A percentile compares a stretch with the other conserved stretches of the same genome.
These are phyloP conservation scores for Eilema depressum DNA, from an alignment of 2,888 invertebrate species.

Conservation along the genomic window DNA sequence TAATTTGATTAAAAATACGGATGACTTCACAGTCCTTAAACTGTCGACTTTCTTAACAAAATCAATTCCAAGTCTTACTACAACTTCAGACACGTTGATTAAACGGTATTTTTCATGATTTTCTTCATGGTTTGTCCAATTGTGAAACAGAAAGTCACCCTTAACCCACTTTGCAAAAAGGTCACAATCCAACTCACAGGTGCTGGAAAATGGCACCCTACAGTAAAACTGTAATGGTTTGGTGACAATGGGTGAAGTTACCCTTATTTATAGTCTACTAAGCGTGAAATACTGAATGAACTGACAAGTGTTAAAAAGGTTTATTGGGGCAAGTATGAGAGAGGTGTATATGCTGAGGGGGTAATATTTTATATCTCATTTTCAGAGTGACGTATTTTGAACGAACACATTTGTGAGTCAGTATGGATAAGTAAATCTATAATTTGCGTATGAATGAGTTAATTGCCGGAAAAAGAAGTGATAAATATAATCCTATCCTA, in stretches of 20 bases:
- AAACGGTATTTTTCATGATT: too few species aligned
- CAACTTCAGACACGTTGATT: neutral
- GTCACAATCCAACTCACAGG: neutral
- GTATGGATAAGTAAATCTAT: too few species aligned
- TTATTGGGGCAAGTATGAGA: neutral
- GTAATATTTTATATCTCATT: too few species aligned
- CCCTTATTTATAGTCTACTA: conserved; percentile 2
- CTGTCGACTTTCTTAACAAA: neutral
- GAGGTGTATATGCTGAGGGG: neutral
- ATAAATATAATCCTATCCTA: too few species aligned
- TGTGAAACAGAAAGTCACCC: neutral
- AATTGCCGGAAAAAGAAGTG: too few species aligned
- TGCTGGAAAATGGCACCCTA: neutral
- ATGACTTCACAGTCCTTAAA: too few species aligned
- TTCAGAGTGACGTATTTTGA: too few species aligned
- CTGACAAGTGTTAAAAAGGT: neutral
- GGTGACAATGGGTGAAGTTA: neutral
- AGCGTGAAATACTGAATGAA: neutral
- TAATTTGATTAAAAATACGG: too few species aligned
- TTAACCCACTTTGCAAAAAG: neutral
- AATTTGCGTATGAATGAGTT: too few species aligned
- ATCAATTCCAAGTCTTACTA: neutral
- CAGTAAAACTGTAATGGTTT: neutral
- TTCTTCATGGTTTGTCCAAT: neutral
- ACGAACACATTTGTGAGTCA: too few species aligned